These are phyloP conservation scores for Apaloderma vittatum DNA, from an alignment of 2,113 vertebrate species.

Conservation along the genomic window DNA sequence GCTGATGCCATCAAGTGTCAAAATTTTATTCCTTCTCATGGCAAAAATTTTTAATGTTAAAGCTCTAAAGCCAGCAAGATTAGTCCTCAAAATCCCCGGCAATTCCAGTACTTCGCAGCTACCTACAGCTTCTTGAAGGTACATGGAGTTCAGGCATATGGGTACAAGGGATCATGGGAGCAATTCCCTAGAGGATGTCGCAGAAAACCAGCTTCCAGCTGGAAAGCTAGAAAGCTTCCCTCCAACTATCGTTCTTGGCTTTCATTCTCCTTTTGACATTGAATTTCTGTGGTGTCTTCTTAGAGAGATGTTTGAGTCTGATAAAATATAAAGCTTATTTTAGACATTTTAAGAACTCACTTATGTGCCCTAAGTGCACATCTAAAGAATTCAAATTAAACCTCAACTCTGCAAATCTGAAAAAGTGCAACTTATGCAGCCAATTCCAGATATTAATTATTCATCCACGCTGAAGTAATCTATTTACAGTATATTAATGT, in stretches of 20 bases:
- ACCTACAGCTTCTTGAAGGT: neutral
- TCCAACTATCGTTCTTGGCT: neutral
- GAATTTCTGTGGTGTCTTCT: neutral
- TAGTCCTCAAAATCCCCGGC: neutral
- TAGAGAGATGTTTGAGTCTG: neutral
- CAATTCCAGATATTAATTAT: constrained; percentile 3
- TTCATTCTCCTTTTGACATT: neutral
- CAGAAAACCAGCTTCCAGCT: neutral
- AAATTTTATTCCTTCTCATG: neutral
- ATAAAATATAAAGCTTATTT: neutral
- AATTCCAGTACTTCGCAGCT: neutral
- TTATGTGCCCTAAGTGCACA: neutral
- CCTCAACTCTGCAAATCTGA: neutral
- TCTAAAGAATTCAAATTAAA: neutral
- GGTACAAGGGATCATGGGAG: neutral
- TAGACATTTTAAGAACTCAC: neutral
- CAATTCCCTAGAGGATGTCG: neutral
- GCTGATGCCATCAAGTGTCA: neutral
- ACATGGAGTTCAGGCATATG: neutral
- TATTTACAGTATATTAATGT: neutral
- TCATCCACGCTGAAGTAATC: neutral
- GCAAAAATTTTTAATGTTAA: neutral
- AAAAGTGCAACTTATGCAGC: neutral
- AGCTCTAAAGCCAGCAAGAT: neutral
- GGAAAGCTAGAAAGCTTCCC: neutral